Evolutionary conservation across 2,888 invertebrate species (phyloP).

Genomic region (Rugalucina vietnamica): DNA sequence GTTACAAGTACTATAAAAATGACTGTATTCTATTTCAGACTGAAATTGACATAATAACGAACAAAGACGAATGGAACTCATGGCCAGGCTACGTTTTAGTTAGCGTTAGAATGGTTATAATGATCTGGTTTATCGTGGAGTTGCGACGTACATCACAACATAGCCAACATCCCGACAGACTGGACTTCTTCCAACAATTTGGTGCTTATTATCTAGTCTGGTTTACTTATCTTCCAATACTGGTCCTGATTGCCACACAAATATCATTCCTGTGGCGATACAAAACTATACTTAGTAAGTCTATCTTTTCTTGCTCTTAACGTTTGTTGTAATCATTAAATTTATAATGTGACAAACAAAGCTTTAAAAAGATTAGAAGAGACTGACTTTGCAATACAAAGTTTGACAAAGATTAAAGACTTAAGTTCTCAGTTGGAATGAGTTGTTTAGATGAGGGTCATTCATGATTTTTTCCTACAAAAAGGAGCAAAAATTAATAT

Average conservation of each 20-base stretch:
- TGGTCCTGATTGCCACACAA: conserved; percentile 96
- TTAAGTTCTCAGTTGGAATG: too few species aligned
- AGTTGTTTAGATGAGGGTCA: too few species aligned
- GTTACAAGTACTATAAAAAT: too few species aligned
- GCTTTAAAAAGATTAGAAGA: not conserved
- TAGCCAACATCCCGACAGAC: conserved; percentile 92
- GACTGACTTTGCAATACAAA: not conserved
- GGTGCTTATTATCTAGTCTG: conserved; percentile 99
- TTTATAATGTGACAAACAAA: not conserved
- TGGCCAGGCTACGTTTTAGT: conserved; percentile 99
- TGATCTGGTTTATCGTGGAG: conserved; percentile 93
- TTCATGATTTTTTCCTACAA: too few species aligned
- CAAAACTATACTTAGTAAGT: conserved; percentile 94
- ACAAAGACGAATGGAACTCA: conserved; percentile 98
- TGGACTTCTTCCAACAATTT: conserved; percentile 97
- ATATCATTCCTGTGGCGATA: conserved; percentile 98
- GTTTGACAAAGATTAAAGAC: not conserved
- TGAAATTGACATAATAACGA: conserved; percentile 97
- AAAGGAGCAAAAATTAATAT: too few species aligned
- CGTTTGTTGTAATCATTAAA: not conserved
- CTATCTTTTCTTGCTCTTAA: too few species aligned
- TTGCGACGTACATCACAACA: conserved; percentile 90
- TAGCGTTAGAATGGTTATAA: conserved; percentile 92
- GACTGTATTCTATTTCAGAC: conserved; percentile 89
- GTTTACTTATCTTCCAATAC: conserved; percentile 98